A percentile compares a stretch with the other conserved stretches of the same genome.
Evolutionary conservation across 1,140 invertebrate species (phyloP).

Genomic region (Acromyrmex heyeri): DNA sequence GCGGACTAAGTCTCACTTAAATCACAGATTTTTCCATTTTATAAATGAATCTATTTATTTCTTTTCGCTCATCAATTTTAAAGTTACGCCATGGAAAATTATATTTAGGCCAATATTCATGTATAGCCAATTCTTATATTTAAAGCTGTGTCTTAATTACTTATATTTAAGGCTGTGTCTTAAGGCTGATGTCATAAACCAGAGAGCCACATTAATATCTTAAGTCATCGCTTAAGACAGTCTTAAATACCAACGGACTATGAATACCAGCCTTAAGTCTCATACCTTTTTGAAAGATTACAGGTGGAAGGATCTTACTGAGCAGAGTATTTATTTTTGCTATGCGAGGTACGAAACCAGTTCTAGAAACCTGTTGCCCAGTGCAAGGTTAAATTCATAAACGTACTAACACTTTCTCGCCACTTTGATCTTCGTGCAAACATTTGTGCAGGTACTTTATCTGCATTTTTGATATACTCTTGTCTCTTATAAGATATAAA

Average conservation of each 20-base stretch:
- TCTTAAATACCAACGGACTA: too few relatives aligned
- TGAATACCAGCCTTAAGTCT: not conserved
- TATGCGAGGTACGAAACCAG: not conserved
- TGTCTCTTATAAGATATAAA: not conserved
- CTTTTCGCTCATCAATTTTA: not conserved
- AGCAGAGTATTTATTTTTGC: not conserved
- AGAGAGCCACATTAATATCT: too few relatives aligned
- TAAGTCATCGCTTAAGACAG: too few relatives aligned
- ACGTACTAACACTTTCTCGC: slow-evolving; percentile 9
- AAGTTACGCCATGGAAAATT: not conserved
- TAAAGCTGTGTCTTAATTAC: too few relatives aligned
- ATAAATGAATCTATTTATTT: too few relatives aligned
- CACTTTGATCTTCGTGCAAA: not conserved
- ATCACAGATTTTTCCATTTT: too few relatives aligned
- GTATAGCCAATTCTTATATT: too few relatives aligned
- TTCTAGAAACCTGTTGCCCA: slow-evolving; percentile 41
- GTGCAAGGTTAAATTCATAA: slow-evolving; percentile 42
- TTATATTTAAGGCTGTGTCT: too few relatives aligned
- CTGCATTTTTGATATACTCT: not conserved
- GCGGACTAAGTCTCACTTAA: not conserved
- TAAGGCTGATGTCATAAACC: too few relatives aligned
- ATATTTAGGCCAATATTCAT: too few relatives aligned
- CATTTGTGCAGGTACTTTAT: slow-evolving; percentile 13
- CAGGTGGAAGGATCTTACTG: not conserved
- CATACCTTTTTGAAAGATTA: not conserved